These are phyloP conservation scores for Drosophila fulvimacula DNA, from an alignment of 2,888 invertebrate genomes.

Conservation along the genomic window DNA sequence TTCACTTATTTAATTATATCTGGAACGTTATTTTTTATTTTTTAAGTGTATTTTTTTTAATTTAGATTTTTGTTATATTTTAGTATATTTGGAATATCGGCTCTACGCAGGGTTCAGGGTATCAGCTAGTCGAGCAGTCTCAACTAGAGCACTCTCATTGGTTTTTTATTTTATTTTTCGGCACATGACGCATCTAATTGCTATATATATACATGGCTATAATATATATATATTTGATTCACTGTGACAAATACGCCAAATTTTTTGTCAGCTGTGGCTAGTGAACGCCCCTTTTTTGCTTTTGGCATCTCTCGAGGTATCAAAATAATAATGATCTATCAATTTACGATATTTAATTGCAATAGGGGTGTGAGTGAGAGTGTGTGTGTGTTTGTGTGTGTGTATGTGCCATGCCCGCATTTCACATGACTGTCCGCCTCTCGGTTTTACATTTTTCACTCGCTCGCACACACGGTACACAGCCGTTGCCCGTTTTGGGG, in stretches of 20 bases:
- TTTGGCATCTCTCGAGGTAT: constrained; percentile 11
- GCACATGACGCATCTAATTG: constrained; percentile 16
- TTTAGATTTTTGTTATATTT: too few relatives aligned
- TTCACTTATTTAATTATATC: too few relatives aligned
- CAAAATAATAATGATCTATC: constrained; percentile 30
- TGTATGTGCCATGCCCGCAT: constrained; percentile 35
- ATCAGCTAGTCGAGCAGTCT: too few relatives aligned
- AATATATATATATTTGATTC: neutral
- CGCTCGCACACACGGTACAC: neutral
- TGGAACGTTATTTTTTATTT: too few relatives aligned
- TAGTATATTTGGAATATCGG: too few relatives aligned
- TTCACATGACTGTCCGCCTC: constrained; percentile 40
- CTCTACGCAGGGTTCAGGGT: too few relatives aligned
- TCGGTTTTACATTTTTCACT: constrained; percentile 20
- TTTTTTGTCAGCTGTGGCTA: constrained; percentile 6
- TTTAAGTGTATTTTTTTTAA: too few relatives aligned
- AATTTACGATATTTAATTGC: constrained; percentile 43
- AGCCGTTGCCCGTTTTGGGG: constrained; percentile 15
- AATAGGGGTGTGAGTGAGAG: constrained; percentile 24
- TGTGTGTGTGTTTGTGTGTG: neutral
- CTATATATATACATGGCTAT: neutral
- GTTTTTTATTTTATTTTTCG: neutral
- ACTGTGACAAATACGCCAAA: constrained; percentile 8
- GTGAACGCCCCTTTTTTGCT: constrained; percentile 12
- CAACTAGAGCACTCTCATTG: too few relatives aligned